Evolutionary conservation across 2,113 vertebrate genomes (phyloP).

Genomic region (Pachypanchax playfairii): DNA sequence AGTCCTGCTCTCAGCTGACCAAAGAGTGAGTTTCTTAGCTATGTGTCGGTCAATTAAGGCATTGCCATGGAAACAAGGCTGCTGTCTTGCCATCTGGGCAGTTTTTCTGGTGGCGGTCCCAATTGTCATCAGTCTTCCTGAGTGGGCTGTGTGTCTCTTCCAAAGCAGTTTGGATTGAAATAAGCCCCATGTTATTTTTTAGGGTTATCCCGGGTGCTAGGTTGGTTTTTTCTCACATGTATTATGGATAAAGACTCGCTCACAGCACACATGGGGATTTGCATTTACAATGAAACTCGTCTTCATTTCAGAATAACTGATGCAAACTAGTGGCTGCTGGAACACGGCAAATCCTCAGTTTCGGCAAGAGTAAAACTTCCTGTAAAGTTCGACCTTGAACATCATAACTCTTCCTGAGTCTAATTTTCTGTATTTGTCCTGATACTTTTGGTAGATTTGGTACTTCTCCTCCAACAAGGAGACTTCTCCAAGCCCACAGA

Average conservation of each 20-base stretch:
- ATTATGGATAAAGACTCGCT: conserved; percentile 25
- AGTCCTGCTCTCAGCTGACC: conserved; percentile 94
- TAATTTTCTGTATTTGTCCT: conserved; percentile 1
- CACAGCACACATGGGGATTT: conserved; percentile 5
- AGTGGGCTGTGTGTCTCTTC: conserved; percentile 18
- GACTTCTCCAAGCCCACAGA: conserved; percentile 2
- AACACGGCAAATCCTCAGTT: background rate
- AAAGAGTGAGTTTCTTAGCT: conserved; percentile 91
- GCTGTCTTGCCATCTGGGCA: conserved; percentile 27
- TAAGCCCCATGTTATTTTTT: conserved; percentile 23
- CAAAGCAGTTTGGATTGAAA: conserved; percentile 23
- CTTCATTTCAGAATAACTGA: background rate
- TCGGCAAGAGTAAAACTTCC: background rate
- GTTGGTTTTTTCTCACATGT: conserved; percentile 12
- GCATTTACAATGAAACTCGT: conserved; percentile 4
- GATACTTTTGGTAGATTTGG: conserved; percentile 3
- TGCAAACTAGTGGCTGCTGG: conserved; percentile 20
- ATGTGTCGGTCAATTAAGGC: conserved; percentile 15
- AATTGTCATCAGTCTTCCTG: conserved; percentile 38
- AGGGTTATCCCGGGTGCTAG: conserved; percentile 8
- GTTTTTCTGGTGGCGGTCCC: conserved; percentile 34
- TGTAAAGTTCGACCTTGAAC: background rate
- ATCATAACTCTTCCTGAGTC: background rate
- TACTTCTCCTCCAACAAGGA: conserved; percentile 10
- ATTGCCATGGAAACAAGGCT: conserved; percentile 33